Base-by-base conservation (phyloP, 2,888 invertebrate species). In the Phaedon cochleariae region DNA sequence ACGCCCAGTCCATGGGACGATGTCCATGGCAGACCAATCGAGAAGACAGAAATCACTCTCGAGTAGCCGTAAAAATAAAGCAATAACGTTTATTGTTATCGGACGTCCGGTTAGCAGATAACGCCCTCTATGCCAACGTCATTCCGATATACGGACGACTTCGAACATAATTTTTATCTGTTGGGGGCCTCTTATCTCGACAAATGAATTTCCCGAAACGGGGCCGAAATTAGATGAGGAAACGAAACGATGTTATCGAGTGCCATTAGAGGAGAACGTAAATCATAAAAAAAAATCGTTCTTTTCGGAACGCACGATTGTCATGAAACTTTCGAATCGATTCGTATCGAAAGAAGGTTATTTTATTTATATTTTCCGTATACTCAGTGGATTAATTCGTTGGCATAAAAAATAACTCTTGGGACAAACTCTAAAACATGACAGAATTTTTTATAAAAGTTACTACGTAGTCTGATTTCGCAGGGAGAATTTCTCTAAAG, bases 71-170 rank as follows among this genome's bases (percentile, higher is more conserved):
- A 71, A 71, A 71, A 71, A 71, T 71, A 71, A 64, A 68, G 68
- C 69, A 67, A 71, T 71, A 71, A 70, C 69, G 59, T 71, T 69
- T 67, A 69, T 69, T 69, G 70, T 63, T 69, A 71, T 69, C 68
- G 70, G 68, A 68, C 64, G 59, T 70, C 66, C 68, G 41, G 68
- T 65, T 62, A 61, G 57, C 59, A 69, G 67, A 69, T 69, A 69
- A 65, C 66, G 65, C 64, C 52, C 53, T 31, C 21, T 51, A 31
- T n/a, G n/a, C 7, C 45, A 37, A 41, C 61, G 48, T 52, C 57
- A 59, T 62, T 62, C 59, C 54, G 53, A 61, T 41, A 61, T 41
- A 41, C 65, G 68, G 59, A 57, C 59, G 59, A 41, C 41, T 4
- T 69, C 55, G 66, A 61, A 61, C 59, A 66, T 52, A 53, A 60